Percentiles rank a stretch among this genome's conserved stretches.
Evolutionary conservation across 2,113 vertebrate species (phyloP).

Genomic region (Bufo bufo): DNA sequence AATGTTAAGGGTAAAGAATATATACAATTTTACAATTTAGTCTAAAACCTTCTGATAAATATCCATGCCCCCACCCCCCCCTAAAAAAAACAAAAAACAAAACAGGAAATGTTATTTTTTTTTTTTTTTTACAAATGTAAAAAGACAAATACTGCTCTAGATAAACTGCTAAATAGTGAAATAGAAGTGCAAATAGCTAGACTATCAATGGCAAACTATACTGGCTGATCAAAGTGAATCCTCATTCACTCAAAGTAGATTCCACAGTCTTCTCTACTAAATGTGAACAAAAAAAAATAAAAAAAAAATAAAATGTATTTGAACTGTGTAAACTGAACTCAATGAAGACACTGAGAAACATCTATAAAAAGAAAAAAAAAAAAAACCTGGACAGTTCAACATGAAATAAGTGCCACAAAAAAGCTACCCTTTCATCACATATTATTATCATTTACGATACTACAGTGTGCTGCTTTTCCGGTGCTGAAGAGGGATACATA

Average conservation of each 20-base stretch:
- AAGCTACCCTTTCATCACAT: conserved; percentile 54
- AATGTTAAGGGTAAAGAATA: conserved; percentile 73
- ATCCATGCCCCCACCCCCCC: conserved; percentile 67
- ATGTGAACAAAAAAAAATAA: background rate
- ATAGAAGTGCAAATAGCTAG: conserved; percentile 71
- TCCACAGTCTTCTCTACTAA: too few species aligned
- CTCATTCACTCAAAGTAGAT: conserved; percentile 61
- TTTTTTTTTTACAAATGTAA: conserved; percentile 66
- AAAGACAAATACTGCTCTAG: conserved; percentile 63
- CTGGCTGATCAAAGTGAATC: conserved; percentile 32
- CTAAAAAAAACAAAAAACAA: too few species aligned
- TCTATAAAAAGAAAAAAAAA: too few species aligned
- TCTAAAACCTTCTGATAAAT: conserved; percentile 73
- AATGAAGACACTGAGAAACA: conserved; percentile 67
- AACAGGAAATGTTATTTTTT: too few species aligned
- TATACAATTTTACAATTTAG: conserved; percentile 76
- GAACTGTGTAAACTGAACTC: conserved; percentile 54
- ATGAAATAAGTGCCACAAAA: conserved; percentile 73
- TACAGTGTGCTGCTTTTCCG: conserved; percentile 74
- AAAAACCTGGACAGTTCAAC: conserved; percentile 65
- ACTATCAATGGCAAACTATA: conserved; percentile 65
- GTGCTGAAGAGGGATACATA: conserved; percentile 69
- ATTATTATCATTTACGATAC: conserved; percentile 71
- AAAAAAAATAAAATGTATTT: conserved; percentile 34
- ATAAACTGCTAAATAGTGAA: conserved; percentile 69